A percentile compares a stretch with the other conserved stretches of the same genome.
Evolutionary conservation across 2,888 invertebrate species (phyloP).

Genomic region (Cataglyphis albicans): DNA sequence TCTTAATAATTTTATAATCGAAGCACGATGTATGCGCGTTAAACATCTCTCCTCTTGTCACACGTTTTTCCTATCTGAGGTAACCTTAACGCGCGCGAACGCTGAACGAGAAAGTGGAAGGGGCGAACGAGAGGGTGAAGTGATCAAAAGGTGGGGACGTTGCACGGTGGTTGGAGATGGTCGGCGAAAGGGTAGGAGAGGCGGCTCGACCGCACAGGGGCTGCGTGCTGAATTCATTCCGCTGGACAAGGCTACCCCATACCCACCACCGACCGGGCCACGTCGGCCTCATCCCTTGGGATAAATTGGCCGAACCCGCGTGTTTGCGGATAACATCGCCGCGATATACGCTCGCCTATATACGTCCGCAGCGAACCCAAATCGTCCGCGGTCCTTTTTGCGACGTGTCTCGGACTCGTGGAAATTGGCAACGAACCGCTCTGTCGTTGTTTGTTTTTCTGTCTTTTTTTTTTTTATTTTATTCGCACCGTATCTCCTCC

Average conservation of each 20-base stretch:
- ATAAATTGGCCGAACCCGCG: conserved; percentile 85
- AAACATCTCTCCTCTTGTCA: conserved; percentile 29
- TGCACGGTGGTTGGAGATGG: conserved; percentile 66
- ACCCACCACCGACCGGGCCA: conserved; percentile 73
- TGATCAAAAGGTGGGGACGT: conserved; percentile 64
- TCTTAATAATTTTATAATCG: not conserved
- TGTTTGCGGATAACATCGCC: conserved; percentile 85
- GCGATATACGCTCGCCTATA: conserved; percentile 78
- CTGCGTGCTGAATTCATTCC: conserved; percentile 83
- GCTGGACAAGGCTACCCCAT: conserved; percentile 82
- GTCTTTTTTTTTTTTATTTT: conserved; percentile 16
- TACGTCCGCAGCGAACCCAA: conserved; percentile 68
- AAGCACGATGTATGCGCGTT: not conserved
- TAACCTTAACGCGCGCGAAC: conserved; percentile 64
- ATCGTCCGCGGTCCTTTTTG: conserved; percentile 70
- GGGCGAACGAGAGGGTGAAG: conserved; percentile 62
- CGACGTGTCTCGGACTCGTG: conserved; percentile 68
- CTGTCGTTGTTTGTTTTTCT: conserved; percentile 60
- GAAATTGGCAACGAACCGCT: conserved; percentile 68
- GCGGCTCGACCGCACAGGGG: conserved; percentile 75
- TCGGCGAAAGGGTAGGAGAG: conserved; percentile 64
- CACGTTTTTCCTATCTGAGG: conserved; percentile 50
- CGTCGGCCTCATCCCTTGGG: conserved; percentile 83
- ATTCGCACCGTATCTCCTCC: conserved; percentile 24
- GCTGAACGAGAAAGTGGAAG: conserved; percentile 52